Evolutionary conservation across 2,113 vertebrate genomes (phyloP), one percentile per base, ranked within the genome.

Genomic region (Bufo bufo): DNA sequence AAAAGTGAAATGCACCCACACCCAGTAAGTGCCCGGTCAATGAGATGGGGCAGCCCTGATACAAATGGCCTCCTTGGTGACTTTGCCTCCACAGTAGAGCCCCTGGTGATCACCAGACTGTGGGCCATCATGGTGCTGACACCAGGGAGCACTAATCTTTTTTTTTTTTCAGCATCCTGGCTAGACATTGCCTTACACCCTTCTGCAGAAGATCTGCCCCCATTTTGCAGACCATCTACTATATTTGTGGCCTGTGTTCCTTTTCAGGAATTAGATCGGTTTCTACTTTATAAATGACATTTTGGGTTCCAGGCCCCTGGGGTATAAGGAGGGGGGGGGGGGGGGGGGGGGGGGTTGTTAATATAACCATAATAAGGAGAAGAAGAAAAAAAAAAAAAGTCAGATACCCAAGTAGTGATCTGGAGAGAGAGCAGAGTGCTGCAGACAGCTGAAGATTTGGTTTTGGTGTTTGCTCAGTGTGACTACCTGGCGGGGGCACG

Each of bases 401-500:
- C 69, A 17, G 45, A 75, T 33, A 7, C 20, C 54, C 77, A n/a
- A 54, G 50, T 43, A 17, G 77, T 16, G 23, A 77, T 66, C 63
- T 66, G 49, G 17, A 77, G 2, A n/a, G 47, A 20, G 16, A 10
- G 49, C 43, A 75, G 69, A 77, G 33, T 43, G 72, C 45, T 17
- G 72, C 72, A 75, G 49, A 50, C 75, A 80, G n/a, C 77, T 9
- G 2, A 17, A 63, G 56, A 81, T 81, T 81, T 10, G 6, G 79
- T 7, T 1, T 19, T 45, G 33, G 2, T 59, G 56, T 45, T 61
- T 45, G 23, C 59, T 11, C 63, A 49, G 20, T 54, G 81, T 66
- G 82, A 84, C 11, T 84, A 71, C 82, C 80, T 84, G 82, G 49
- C 82, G 52, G 20, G 33, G 23, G 13, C 82, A 54, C 45, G 12